Evolutionary conservation across 2,113 vertebrate species (phyloP).

Genomic region (Lepisosteus osseus): DNA sequence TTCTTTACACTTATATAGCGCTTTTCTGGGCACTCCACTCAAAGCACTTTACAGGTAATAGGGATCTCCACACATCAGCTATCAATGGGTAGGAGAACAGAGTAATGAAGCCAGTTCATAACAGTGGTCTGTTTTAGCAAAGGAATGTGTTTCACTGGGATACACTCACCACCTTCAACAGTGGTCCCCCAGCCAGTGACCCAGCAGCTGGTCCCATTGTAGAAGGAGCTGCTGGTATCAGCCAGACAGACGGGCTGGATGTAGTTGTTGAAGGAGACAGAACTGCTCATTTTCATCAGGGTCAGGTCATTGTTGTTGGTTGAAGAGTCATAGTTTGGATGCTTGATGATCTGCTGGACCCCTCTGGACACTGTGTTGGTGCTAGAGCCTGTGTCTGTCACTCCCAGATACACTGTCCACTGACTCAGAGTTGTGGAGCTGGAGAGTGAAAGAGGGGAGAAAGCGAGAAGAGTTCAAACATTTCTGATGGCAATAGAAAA

Average conservation of each 20-base stretch:
- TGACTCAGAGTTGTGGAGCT: not conserved
- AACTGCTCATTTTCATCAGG: slow-evolving; percentile 45
- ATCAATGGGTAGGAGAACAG: too few relatives aligned
- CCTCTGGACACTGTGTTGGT: fast-evolving
- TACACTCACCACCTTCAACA: too few relatives aligned
- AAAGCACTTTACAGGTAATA: too few relatives aligned
- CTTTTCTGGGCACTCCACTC: too few relatives aligned
- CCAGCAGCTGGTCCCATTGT: slow-evolving; percentile 59
- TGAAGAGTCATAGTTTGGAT: slow-evolving; percentile 30
- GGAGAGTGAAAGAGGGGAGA: not conserved
- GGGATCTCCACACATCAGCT: too few relatives aligned
- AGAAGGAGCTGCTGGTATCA: slow-evolving; percentile 51
- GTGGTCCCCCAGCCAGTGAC: slow-evolving; percentile 71
- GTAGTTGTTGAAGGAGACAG: slow-evolving; percentile 46
- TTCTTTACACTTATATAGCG: too few relatives aligned
- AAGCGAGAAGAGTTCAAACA: not conserved
- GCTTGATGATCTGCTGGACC: slow-evolving; percentile 22
- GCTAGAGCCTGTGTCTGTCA: not conserved
- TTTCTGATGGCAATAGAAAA: too few relatives aligned
- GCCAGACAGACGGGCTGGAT: slow-evolving; percentile 74
- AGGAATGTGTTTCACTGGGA: slow-evolving; percentile 15
- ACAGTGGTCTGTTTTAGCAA: not conserved
- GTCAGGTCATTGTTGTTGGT: slow-evolving; percentile 63
- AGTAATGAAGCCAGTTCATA: too few relatives aligned
- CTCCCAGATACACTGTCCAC: slow-evolving; percentile 13